phyloP scores from a whole-genome alignment of 1,140 invertebrate genomes.

The Apis florea region DNA sequence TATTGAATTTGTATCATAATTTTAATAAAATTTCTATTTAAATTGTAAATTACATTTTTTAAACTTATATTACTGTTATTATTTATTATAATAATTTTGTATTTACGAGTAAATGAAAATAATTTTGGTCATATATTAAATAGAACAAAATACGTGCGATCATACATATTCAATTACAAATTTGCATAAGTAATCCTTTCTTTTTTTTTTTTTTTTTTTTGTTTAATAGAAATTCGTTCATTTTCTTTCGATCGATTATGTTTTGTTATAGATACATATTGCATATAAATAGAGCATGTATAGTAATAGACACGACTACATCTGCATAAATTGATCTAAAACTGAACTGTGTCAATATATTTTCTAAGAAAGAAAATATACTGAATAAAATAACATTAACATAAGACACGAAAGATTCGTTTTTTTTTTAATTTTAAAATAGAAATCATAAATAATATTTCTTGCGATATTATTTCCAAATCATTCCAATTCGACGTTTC shows the following conservation, averaged over 20 bases:
- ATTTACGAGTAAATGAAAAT: not conserved
- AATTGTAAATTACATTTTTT: too few relatives aligned
- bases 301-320: not conserved
- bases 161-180: not conserved
- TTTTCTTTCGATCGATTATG: not conserved
- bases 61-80: too few relatives aligned
- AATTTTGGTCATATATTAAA: not conserved
- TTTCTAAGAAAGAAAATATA: not conserved
- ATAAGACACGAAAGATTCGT: too few relatives aligned
- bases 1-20: not conserved
- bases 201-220: not conserved
- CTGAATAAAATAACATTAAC: too few relatives aligned
- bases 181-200: not conserved
- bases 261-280: not conserved
- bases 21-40: not conserved
- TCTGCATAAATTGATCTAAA: not conserved
- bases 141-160: not conserved
- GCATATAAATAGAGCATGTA: not conserved
- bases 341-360: not conserved
- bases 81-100: not conserved
- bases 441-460: too few relatives aligned
- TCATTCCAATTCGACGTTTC: too few relatives aligned
- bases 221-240: not conserved
- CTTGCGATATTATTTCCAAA: too few relatives aligned
- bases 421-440: too few relatives aligned